A percentile compares a stretch with the other conserved stretches of the same genome.
These are phyloP conservation scores for Aegotheles bennettii DNA, from an alignment of 2,113 vertebrate genomes.

Conservation along the genomic window DNA sequence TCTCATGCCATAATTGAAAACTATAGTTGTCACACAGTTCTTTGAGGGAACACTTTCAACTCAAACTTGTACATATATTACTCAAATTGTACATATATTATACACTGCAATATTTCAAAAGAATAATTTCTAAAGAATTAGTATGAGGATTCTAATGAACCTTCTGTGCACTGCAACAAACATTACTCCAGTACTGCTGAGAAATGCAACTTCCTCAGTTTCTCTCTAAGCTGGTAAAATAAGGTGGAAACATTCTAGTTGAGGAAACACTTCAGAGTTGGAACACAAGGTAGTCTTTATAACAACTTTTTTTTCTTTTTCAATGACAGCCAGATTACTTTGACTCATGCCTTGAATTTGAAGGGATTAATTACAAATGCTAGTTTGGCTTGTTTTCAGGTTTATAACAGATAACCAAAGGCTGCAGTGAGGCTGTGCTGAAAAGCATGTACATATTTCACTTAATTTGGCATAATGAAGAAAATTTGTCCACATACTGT, in stretches of 20 bases:
- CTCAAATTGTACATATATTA: no score
- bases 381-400: neutral
- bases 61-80: neutral
- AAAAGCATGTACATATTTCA: neutral
- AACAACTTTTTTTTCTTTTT: neutral
- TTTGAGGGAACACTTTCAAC: neutral
- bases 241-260: neutral
- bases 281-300: neutral
- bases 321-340: neutral
- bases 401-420: neutral
- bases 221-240: neutral
- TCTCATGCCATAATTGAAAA: neutral
- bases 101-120: neutral
- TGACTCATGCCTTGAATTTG: neutral
- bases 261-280: neutral
- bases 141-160: neutral
- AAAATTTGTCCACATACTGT: neutral
- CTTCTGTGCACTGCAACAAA: neutral
- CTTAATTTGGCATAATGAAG: neutral
- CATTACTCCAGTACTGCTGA: neutral
- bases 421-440: neutral
- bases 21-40: neutral
- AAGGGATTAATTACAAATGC: neutral
- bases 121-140: neutral
- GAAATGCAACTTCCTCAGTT: neutral